Base-by-base conservation (phyloP, 1,140 invertebrate species). In the Colletes gigas region DNA sequence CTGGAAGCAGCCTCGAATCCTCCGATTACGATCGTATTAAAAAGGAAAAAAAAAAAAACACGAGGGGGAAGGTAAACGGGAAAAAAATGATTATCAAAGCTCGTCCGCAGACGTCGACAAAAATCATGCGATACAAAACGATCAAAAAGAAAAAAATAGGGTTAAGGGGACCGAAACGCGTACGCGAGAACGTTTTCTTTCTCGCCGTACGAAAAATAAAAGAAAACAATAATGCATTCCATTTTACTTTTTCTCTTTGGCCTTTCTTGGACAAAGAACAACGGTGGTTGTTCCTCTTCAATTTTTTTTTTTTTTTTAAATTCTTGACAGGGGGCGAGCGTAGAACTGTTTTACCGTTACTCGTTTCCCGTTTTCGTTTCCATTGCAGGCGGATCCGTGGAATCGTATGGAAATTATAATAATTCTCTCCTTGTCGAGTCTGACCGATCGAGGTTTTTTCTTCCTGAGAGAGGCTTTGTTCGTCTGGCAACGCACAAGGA, bases 221-320 rank as follows among this genome's bases (percentile, higher is more conserved):
- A n/a, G n/a, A n/a, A n/a, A n/a, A n/a, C n/a, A 67, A 75, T n/a
- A 54, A 17, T 60, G 41, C 54, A 60, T 60, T 63, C 9, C 52
- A 30, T 85, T 83, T 85, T 85, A 85, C 54, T 67, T 60, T 63
- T 4, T 57, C n/a, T 85, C 84, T 85, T 85, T 85, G 73, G 74
- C 84, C 63, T 82, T 85, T 66, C 55, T 66, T 78, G 19, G 39
- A 52, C 52, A 71, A 80, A 41, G 54, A 69, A 80, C 19, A 50
- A 75, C 30, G 52, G n/a, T 8, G 50, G 8, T 50, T 12, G 9
- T 4, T 66, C 21, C 4, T 30, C 19, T 30, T 30, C 30, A 30
- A 30, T 30, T 30, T 30, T 30, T 30, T 30, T 30, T 30, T 30
- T 30, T 50, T 50, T 50, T 10, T 50, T n/a, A n/a, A 9, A 41